phyloP scores from a whole-genome alignment of 2,797 vertebrate genomes.

The Scarus forsteni region DNA sequence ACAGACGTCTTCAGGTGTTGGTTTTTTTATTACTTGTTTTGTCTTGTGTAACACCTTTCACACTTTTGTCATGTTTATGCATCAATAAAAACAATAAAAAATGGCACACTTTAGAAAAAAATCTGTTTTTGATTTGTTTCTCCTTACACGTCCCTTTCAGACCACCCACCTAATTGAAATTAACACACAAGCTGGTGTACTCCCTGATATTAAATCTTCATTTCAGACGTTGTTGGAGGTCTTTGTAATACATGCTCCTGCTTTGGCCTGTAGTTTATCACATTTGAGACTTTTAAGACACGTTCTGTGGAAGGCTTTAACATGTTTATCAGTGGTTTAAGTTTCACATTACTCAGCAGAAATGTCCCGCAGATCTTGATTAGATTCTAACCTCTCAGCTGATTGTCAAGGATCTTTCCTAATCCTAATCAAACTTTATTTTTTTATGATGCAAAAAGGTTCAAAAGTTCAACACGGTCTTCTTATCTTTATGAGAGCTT shows the following conservation, averaged over 20 bases:
- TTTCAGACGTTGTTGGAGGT: neutral
- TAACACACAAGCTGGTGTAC: too few species aligned
- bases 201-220: neutral
- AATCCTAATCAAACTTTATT: conserved; percentile 26
- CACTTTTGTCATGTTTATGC: too few species aligned
- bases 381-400: conserved; percentile 70
- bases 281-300: neutral
- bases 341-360: conserved; percentile 26
- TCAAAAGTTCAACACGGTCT: conserved; percentile 67
- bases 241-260: neutral
- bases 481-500: conserved; percentile 65
- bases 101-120: too few species aligned
- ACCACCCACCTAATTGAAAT: too few species aligned
- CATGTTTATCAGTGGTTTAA: neutral
- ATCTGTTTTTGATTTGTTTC: too few species aligned
- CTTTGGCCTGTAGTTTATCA: neutral
- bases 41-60: too few species aligned
- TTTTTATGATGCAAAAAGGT: conserved; percentile 66
- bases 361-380: conserved; percentile 60
- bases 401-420: conserved; percentile 53
- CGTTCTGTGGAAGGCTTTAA: neutral
- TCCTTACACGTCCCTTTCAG: too few species aligned
- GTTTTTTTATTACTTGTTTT: too few species aligned
- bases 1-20: too few species aligned
- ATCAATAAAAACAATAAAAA: too few species aligned